Conservation (phyloP, 2,797 vertebrate genomes). For the Coilia nasus region DNA sequence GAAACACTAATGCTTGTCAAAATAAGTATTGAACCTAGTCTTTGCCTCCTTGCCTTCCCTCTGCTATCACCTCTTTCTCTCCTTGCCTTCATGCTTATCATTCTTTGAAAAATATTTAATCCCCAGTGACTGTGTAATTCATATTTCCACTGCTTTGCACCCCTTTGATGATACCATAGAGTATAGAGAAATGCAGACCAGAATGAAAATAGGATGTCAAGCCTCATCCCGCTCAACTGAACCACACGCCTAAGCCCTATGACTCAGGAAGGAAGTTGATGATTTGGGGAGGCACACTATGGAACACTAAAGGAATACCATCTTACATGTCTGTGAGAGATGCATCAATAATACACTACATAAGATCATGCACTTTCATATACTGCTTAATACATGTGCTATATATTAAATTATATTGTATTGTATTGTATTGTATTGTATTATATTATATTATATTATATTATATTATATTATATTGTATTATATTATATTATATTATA, state of each 20-base stretch:
- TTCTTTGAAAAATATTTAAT: slow-evolving; percentile 55
- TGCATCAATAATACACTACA: too few relatives aligned
- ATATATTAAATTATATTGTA: too few relatives aligned
- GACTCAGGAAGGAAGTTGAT: not conserved
- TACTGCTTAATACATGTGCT: not conserved
- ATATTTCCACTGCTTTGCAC: slow-evolving; percentile 49
- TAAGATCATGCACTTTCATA: not conserved
- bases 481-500: too few relatives aligned
- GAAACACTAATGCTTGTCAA: slow-evolving; percentile 1
- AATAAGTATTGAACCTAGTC: not conserved
- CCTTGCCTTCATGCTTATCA: slow-evolving; percentile 26
- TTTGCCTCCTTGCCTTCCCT: slow-evolving; percentile 17
- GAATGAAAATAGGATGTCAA: slow-evolving; percentile 3
- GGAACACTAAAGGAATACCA: not conserved
- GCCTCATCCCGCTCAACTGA: not conserved
- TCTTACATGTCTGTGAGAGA: not conserved
- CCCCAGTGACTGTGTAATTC: slow-evolving; percentile 53
- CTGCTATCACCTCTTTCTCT: slow-evolving; percentile 13
- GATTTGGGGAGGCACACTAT: not conserved
- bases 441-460: too few relatives aligned
- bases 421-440: too few relatives aligned
- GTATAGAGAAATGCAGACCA: slow-evolving; percentile 19
- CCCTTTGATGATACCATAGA: slow-evolving; percentile 52
- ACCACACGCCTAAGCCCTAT: not conserved
- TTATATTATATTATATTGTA: too few relatives aligned